These are phyloP conservation scores for Trachelipus rathkii DNA, from an alignment of 1,140 invertebrate genomes.

Conservation along the genomic window DNA sequence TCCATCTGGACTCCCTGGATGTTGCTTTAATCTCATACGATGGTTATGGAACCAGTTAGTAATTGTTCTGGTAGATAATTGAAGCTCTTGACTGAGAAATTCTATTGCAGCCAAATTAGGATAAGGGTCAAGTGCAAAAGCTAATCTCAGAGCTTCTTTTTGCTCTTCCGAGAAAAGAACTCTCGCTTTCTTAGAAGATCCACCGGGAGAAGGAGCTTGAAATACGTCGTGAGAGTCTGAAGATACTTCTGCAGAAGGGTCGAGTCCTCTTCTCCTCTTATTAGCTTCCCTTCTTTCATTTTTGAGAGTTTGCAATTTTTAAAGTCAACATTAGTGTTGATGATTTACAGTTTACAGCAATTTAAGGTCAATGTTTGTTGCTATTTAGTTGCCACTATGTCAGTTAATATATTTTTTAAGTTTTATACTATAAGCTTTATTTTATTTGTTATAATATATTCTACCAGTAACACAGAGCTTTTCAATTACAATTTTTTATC, in stretches of 20 bases:
- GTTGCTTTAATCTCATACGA: slow-evolving; percentile 93
- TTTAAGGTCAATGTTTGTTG: too few species aligned
- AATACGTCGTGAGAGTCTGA: slow-evolving; percentile 86
- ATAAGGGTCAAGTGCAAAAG: slow-evolving; percentile 92
- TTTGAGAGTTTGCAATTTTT: slow-evolving; percentile 66
- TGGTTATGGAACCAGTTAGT: slow-evolving; percentile 99
- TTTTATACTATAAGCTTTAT: too few species aligned
- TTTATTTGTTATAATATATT: too few species aligned
- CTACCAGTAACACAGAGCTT: too few species aligned
- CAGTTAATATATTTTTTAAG: too few species aligned
- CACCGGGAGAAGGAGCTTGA: slow-evolving; percentile 61
- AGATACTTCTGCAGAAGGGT: slow-evolving; percentile 59
- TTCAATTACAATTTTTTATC: too few species aligned
- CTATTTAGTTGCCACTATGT: too few species aligned
- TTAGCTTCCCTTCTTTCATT: slow-evolving; percentile 81
- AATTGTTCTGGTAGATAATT: slow-evolving; percentile 89
- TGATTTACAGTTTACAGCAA: too few species aligned
- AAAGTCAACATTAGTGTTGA: slow-evolving; percentile 89
- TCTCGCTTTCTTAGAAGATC: slow-evolving; percentile 76
- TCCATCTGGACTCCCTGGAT: slow-evolving; percentile 48
- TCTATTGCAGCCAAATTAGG: slow-evolving; percentile 93
- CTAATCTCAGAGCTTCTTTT: slow-evolving; percentile 88
- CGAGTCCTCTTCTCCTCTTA: slow-evolving; percentile 70
- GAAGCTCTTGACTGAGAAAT: slow-evolving; percentile 84
- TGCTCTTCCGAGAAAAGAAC: slow-evolving; percentile 98